Percentiles rank a stretch among this genome's conserved stretches.
Evolutionary conservation across 2,888 invertebrate genomes (phyloP).

Genomic region (Thelaira solivaga): DNA sequence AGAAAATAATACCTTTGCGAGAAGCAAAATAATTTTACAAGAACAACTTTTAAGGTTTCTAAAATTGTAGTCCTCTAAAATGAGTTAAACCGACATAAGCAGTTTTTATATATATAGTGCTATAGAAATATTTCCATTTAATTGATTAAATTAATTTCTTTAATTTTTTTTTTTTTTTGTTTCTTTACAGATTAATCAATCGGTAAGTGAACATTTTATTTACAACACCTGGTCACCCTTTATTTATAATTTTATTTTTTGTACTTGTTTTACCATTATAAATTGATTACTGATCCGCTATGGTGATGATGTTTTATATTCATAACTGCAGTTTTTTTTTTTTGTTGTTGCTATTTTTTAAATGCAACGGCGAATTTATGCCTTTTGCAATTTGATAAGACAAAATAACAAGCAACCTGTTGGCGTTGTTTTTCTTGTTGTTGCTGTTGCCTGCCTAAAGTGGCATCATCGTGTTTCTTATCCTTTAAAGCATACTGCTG

Average conservation of each 20-base stretch:
- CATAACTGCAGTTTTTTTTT: slow-evolving; percentile 6
- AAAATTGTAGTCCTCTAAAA: no score
- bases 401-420: slow-evolving; percentile 17
- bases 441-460: background rate
- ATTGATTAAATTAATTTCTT: no score
- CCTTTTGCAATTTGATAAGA: slow-evolving; percentile 30
- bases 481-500: no score
- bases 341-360: background rate
- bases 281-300: background rate
- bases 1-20: no score
- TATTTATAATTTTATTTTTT: background rate
- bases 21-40: no score
- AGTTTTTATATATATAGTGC: no score
- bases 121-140: no score
- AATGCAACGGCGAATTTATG: slow-evolving; percentile 20
- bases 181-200: background rate
- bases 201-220: background rate
- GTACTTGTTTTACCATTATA: background rate
- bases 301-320: slow-evolving; percentile 9
- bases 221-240: background rate
- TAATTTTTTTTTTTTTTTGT: no score
- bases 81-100: no score
- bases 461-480: background rate
- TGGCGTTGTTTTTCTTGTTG: no score
- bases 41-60: no score